A percentile compares a stretch with the other conserved stretches of the same genome.
Conservation (phyloP, 1,140 invertebrate species). For the Temnothorax longispinosus region DNA sequence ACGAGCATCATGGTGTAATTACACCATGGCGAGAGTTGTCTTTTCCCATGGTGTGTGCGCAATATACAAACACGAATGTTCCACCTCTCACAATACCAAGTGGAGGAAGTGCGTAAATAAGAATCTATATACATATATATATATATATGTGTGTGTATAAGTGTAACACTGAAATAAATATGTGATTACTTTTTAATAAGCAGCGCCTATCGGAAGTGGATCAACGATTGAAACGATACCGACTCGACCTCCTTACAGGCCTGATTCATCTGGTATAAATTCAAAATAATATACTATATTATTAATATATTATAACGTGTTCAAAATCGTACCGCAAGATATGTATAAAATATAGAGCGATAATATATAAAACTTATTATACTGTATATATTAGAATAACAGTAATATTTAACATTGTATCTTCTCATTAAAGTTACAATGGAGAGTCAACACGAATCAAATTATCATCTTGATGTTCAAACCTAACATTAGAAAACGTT, state of each 20-base stretch:
- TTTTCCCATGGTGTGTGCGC: constrained; percentile 88
- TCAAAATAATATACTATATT: not conserved
- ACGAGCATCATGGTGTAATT: constrained; percentile 86
- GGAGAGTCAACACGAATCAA: no score
- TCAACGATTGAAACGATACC: constrained; percentile 6
- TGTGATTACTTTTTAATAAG: not conserved
- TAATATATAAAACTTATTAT: not conserved
- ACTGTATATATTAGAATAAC: no score
- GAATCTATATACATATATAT: not conserved
- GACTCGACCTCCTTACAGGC: not conserved
- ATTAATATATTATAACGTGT: not conserved
- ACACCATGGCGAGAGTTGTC: constrained; percentile 88
- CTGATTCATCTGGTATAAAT: not conserved
- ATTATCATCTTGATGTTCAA: no score
- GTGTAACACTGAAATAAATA: not conserved
- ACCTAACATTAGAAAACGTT: no score
- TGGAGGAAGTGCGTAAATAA: constrained; percentile 41
- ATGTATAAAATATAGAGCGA: not conserved
- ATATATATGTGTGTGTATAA: not conserved
- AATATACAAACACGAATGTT: constrained; percentile 70
- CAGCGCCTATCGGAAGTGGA: constrained; percentile 42
- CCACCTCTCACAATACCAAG: constrained; percentile 40
- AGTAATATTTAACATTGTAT: no score
- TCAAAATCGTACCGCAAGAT: not conserved
- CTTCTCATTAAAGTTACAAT: no score